phyloP scores from a whole-genome alignment of 1,140 invertebrate species.

The Hyles euphorbiae region DNA sequence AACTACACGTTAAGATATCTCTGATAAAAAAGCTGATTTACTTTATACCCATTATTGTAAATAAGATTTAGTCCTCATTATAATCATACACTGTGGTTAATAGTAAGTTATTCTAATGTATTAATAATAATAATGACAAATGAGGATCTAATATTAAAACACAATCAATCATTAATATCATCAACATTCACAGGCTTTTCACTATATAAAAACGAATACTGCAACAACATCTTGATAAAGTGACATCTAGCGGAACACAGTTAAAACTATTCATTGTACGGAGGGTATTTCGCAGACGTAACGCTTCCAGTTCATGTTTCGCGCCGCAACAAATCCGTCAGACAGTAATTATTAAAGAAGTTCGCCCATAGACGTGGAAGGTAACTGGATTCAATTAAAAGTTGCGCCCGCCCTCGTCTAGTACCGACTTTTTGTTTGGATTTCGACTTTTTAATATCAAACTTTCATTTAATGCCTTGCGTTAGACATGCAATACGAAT shows the following conservation, averaged over 20 bases:
- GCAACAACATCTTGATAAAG: too few species aligned
- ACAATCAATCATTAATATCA: background rate
- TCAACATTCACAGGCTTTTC: background rate
- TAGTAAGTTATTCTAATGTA: too few species aligned
- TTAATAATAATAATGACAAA: too few species aligned
- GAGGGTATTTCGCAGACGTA: background rate
- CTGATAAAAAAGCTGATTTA: too few species aligned
- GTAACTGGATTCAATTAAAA: conserved; percentile 69
- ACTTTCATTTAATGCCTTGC: conserved; percentile 4
- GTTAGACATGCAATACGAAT: conserved; percentile 5
- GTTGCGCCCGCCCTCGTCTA: conserved; percentile 35
- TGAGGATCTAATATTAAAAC: too few species aligned
- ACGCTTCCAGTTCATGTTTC: conserved; percentile 8
- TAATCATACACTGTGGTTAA: too few species aligned
- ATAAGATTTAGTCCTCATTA: too few species aligned
- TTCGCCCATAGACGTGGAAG: conserved; percentile 48
- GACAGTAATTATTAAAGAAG: conserved; percentile 66
- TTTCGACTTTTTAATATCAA: conserved; percentile 26
- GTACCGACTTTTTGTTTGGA: conserved; percentile 41
- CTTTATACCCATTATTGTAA: too few species aligned
- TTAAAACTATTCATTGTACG: too few species aligned
- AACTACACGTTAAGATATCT: too few species aligned
- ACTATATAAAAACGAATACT: background rate
- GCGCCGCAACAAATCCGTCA: conserved; percentile 29
- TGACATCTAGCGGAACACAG: too few species aligned